Evolutionary conservation across 2,113 vertebrate genomes (phyloP).

Genomic region (Vulpes ferrilata): DNA sequence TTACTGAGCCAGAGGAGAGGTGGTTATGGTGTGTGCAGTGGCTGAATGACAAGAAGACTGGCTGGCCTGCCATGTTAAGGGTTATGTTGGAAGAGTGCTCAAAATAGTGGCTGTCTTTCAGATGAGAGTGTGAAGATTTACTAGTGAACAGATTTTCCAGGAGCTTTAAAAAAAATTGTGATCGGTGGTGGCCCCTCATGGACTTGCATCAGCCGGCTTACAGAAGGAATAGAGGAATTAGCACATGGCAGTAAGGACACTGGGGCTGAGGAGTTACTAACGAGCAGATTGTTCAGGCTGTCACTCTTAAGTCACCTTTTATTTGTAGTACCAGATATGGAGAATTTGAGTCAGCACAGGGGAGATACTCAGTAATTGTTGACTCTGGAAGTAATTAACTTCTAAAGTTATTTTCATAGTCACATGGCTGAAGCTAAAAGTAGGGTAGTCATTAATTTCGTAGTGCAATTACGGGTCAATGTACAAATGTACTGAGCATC

Average conservation of each 20-base stretch:
- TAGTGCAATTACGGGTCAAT: background rate
- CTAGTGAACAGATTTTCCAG: background rate
- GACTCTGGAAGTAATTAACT: background rate
- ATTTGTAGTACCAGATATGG: background rate
- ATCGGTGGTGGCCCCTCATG: background rate
- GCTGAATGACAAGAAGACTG: background rate
- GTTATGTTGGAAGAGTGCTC: background rate
- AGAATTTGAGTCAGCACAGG: slow-evolving; percentile 2
- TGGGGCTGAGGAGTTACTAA: background rate
- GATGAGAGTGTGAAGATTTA: slow-evolving; percentile 31
- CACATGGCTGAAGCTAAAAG: background rate
- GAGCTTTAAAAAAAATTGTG: background rate
- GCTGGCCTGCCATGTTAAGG: background rate
- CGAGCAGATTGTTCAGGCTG: background rate
- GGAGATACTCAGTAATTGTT: background rate
- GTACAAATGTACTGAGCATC: background rate
- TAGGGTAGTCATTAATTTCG: background rate
- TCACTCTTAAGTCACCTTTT: background rate
- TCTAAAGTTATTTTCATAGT: slow-evolving; percentile 15
- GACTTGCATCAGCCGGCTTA: background rate
- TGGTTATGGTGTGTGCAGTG: background rate
- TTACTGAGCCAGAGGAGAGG: background rate
- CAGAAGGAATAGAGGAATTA: background rate
- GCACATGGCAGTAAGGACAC: background rate
- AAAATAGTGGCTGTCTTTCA: background rate